Evolutionary conservation across 2,113 vertebrate genomes (phyloP), one percentile per base, ranked within the genome.

Genomic region (Panthera uncia): DNA sequence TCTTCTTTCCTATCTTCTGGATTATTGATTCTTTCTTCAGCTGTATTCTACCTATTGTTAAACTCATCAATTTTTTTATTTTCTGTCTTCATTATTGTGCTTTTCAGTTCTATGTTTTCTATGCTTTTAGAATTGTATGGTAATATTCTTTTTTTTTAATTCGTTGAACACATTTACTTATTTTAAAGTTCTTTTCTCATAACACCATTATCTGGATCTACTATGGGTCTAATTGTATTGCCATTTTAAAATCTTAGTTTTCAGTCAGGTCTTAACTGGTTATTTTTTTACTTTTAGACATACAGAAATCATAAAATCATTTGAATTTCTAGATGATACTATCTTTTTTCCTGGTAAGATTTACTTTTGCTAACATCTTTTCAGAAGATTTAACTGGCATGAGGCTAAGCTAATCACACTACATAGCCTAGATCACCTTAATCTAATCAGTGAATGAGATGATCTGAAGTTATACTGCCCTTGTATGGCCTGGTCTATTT

Each of bases 231-330:
- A 4, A 88, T 94, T 94, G 18, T 74, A 2, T 63, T 85, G 14
- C 25, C 38, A 76, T 92, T 90, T 69, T 69, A 7, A 85, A 92
- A 45, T 80, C 8, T 83, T 57, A 50, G n/a, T 80, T 95, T 92
- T 91, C 52, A 82, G 25, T 79, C 9, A 73, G 31, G 29, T 91
- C 76, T 84, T 85, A 18, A 63, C n/a, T 92, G 63, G 2, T 48
- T 66, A 11, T 61, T 79, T 55, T 74, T 84, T 79, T 55, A 29
- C 76, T 93, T 74, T 73, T 41, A 73, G 63, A 45, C 9, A 66
- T 94, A 52, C 94, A 92, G 95, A 80, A 48, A 38, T 86, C 25
- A 52, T 41, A 87, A 33, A n/a, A 50, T 95, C 52, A 78, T 82
- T 82, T 78, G 23, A 83, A 78, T 61, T 96, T 94, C 50, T 88